Percentiles rank a stretch among this genome's conserved stretches.
Evolutionary conservation across 2,797 vertebrate species (phyloP).

Genomic region (Tauraco hartlaubi): DNA sequence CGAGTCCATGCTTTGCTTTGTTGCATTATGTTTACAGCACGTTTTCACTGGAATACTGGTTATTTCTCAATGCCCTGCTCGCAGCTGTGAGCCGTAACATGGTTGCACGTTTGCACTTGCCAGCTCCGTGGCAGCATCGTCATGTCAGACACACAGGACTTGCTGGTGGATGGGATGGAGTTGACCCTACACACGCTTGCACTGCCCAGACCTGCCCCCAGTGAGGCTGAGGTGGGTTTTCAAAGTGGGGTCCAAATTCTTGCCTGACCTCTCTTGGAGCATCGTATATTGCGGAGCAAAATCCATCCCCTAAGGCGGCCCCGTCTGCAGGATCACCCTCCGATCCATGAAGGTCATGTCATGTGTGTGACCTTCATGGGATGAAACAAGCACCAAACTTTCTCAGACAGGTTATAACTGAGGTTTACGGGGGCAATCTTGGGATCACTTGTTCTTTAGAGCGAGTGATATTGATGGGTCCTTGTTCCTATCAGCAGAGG

Average conservation of each 20-base stretch:
- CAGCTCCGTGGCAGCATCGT: background rate
- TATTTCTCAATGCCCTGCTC: background rate
- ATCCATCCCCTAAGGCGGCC: background rate
- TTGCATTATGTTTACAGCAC: rapidly evolving
- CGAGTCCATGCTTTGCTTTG: background rate
- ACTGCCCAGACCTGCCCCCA: background rate
- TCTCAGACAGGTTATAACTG: background rate
- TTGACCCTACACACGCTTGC: rapidly evolving
- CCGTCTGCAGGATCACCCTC: rapidly evolving
- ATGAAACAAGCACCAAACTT: background rate
- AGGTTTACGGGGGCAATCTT: rapidly evolving
- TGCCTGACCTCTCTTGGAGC: background rate
- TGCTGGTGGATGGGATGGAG: too few relatives aligned
- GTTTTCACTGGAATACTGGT: background rate
- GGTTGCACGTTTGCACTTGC: background rate
- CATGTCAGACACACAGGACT: background rate
- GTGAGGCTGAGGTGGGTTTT: background rate
- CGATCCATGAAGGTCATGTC: rapidly evolving
- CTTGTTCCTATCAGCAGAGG: background rate
- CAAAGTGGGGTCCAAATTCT: background rate
- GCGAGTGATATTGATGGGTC: background rate
- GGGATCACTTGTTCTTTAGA: background rate
- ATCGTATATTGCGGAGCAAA: background rate
- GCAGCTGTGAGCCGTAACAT: background rate
- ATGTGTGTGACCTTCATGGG: background rate